Evolutionary conservation across 2,113 vertebrate genomes (phyloP), one percentile per base, ranked within the genome.

Genomic region (Melanocharis versteri): DNA sequence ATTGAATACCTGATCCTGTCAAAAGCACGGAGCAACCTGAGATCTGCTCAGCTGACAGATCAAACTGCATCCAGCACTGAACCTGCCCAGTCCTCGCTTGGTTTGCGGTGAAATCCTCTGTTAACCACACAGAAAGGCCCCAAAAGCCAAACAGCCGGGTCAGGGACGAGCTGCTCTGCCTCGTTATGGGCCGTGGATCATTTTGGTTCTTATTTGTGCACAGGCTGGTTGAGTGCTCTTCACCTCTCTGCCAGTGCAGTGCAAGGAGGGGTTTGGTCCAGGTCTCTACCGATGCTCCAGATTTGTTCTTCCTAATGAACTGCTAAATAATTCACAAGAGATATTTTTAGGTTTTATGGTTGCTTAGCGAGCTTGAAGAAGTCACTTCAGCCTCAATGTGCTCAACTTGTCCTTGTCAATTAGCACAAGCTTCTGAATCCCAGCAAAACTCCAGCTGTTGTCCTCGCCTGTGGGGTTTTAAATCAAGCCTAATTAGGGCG

Each of bases 401-500:
- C 75, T 93, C 68, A 12, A 30, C 88, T 80, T 80, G 82, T 68
- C 92, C 80, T 31, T 65, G 21, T 60, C 85, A 93, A 88, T 85
- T 92, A 92, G 71, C 16, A 47, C 22, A 51, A 83, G 47, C 82
- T 77, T 26, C 54, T 83, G 62, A 61, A 81, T 37, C 37, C 60
- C 92, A 78, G 85, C 54, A 35, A 19, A 77, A 40, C 15, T 50
- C 93, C 92, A 95, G 93, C 69, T 93, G 90, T 53, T 93, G 72
- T 13, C 76, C 69, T 4, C 9, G 64, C 72, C 72, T 15, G 33
- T 3, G 31, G 78, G 24, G 23, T 48, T 87, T 87, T 48, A 58
- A 93, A 76, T 37, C 50, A 70, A 48, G 45, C 23, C 48, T 79
- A 83, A 90, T 76, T 51, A 87, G 80, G 45, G 82, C 10, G 3